Conservation (phyloP, 1,140 invertebrate species). For the Drosophila lini region DNA sequence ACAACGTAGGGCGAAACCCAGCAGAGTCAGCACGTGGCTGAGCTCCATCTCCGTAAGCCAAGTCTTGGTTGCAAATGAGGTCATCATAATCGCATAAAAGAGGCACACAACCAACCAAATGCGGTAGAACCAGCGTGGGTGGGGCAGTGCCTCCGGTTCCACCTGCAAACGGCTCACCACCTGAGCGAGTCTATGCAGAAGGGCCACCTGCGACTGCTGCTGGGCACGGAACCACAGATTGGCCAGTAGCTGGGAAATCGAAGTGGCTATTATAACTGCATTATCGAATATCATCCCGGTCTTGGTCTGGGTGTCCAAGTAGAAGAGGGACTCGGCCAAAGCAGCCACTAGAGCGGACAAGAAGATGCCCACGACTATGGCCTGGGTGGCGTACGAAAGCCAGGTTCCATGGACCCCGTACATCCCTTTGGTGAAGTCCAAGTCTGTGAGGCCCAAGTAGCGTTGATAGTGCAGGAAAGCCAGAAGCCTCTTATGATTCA, state of each 20-base stretch:
- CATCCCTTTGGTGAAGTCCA: slow-evolving; percentile 13
- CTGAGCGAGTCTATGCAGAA: slow-evolving; percentile 25
- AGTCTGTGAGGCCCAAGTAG: slow-evolving; percentile 43
- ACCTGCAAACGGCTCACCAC: slow-evolving; percentile 6
- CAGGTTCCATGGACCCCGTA: slow-evolving; percentile 37
- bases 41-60: slow-evolving; percentile 13
- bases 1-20: slow-evolving; percentile 32
- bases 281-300: slow-evolving; percentile 44
- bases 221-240: slow-evolving; percentile 54
- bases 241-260: slow-evolving; percentile 35
- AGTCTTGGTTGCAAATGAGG: neutral
- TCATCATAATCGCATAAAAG: neutral
- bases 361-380: slow-evolving; percentile 12
- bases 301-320: slow-evolving; percentile 32
- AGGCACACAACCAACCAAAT: slow-evolving; percentile 19
- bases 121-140: slow-evolving; percentile 12
- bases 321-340: slow-evolving; percentile 21
- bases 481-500: slow-evolving; percentile 25
- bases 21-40: slow-evolving; percentile 7
- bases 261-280: slow-evolving; percentile 34
- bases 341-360: slow-evolving; percentile 10
- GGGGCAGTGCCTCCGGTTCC: neutral
- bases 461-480: slow-evolving; percentile 53
- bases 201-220: slow-evolving; percentile 21
- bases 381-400: neutral